phyloP scores from a whole-genome alignment of 2,888 invertebrate species.

The Galeruca laticollis region DNA sequence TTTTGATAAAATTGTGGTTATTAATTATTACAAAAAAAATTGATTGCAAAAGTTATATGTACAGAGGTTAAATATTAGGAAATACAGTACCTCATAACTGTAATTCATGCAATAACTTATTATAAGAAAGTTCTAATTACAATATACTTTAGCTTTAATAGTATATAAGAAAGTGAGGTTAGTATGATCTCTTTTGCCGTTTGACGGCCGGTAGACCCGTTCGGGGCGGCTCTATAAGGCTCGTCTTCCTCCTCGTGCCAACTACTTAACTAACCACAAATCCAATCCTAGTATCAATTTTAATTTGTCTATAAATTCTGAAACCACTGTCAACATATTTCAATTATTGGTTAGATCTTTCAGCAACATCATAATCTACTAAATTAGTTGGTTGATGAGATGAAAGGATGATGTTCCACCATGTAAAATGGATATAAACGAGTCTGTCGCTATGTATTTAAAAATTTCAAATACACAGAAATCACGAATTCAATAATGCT shows the following conservation, averaged over 20 bases:
- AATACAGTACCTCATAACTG: slow-evolving; percentile 70
- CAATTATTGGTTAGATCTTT: neutral
- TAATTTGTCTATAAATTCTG: neutral
- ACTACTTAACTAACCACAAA: slow-evolving; percentile 34
- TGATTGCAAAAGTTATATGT: slow-evolving; percentile 68
- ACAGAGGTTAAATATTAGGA: slow-evolving; percentile 69
- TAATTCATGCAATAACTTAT: slow-evolving; percentile 71
- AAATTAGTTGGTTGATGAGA: too few relatives aligned
- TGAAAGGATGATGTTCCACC: neutral
- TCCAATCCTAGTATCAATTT: slow-evolving; percentile 32
- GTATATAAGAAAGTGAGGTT: slow-evolving; percentile 66
- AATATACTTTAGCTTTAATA: slow-evolving; percentile 68
- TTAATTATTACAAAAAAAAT: slow-evolving; percentile 65
- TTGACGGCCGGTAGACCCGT: slow-evolving; percentile 55
- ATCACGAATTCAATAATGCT: too few relatives aligned
- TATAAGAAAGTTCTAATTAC: slow-evolving; percentile 68
- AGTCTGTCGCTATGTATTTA: too few relatives aligned
- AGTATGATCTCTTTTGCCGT: slow-evolving; percentile 62
- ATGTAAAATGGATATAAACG: neutral
- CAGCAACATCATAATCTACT: neutral
- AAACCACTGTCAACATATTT: neutral
- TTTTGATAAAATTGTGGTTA: slow-evolving; percentile 64
- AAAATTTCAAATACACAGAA: too few relatives aligned
- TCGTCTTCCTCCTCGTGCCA: slow-evolving; percentile 57
- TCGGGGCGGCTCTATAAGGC: slow-evolving; percentile 53